Evolutionary conservation across 1,140 invertebrate species (phyloP), one percentile per base, ranked within the genome.

Genomic region (Glossosoma conforme): DNA sequence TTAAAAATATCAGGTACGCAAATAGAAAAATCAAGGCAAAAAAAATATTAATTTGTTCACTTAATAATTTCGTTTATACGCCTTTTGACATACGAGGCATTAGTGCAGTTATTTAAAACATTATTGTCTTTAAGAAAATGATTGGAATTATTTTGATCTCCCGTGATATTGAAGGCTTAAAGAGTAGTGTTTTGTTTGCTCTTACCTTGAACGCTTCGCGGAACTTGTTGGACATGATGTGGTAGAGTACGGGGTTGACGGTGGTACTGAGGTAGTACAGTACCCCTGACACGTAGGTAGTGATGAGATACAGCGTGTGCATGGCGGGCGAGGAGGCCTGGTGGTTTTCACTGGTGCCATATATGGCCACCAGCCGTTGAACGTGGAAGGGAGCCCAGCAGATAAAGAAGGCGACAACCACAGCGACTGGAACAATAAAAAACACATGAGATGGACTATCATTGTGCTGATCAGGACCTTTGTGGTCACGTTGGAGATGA

Each of bases 311-410:
- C n/a, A 79, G 68, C 2, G 67, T 70, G 19, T 77, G 60, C 4
- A 80, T 65, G 2, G 63, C 62, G 41, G 72, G 62, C 3, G 54
- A 56, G 1, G 33, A 47, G 15, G 54, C 54, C 19, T 52, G 56
- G 52, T 72, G 60, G 52, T 72, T 67, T 40, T 68, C 61, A 6
- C 61, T 61, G 1, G 57, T 72, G 15, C 78, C 82, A 49, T 89
- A 87, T 5, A 87, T 81, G 0, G 85, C 85, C 17, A 89, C 74
- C 4, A 93, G 67, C 8, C 89, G 74, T 62, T 97, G 93, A 0
- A 88, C 84, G 64, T 97, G 93, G 67, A 95, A 96, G 2, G 93
- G 93, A 0, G 91, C 90, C 91, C 92, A 97, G 69, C 92, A 96
- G 11, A 94, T 77, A 70, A 96, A 95, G 69, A 97, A 97, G 0